Conservation (phyloP, 2,888 invertebrate species). For the Euplexia lucipara region DNA sequence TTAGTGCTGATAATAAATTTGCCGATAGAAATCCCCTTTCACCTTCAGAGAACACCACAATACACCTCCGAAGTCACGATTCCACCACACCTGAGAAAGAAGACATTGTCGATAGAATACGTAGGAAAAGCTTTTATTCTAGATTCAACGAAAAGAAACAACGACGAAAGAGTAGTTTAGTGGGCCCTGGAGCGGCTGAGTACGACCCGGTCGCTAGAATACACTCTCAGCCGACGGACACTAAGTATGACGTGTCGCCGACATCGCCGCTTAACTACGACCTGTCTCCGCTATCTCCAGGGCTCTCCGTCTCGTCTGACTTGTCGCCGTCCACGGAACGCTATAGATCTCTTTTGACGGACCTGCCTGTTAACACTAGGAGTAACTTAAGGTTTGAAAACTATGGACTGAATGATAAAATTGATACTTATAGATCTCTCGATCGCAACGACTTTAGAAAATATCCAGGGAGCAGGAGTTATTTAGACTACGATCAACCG, state of each 20-base stretch:
- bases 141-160: conserved; percentile 96
- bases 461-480: conserved; percentile 82
- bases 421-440: conserved; percentile 87
- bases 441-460: conserved; percentile 88
- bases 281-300: conserved; percentile 85
- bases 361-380: conserved; percentile 79
- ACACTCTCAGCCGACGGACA: conserved; percentile 80
- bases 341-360: conserved; percentile 83
- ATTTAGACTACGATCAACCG: conserved; percentile 85
- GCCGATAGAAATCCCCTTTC: conserved; percentile 74
- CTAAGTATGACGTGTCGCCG: conserved; percentile 83
- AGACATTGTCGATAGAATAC: conserved; percentile 96
- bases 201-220: conserved; percentile 89
- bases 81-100: conserved; percentile 90
- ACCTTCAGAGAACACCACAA: conserved; percentile 76
- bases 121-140: conserved; percentile 97
- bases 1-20: conserved; percentile 75
- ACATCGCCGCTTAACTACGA: conserved; percentile 83
- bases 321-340: conserved; percentile 86
- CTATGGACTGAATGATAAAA: conserved; percentile 84
- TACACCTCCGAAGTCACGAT: conserved; percentile 85
- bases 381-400: conserved; percentile 82
- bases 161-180: conserved; percentile 93
- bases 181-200: conserved; percentile 91
- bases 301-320: conserved; percentile 82